Percentiles rank a stretch among this genome's conserved stretches.
Conservation (phyloP, 2,888 invertebrate genomes). For the Torymus texanus region DNA sequence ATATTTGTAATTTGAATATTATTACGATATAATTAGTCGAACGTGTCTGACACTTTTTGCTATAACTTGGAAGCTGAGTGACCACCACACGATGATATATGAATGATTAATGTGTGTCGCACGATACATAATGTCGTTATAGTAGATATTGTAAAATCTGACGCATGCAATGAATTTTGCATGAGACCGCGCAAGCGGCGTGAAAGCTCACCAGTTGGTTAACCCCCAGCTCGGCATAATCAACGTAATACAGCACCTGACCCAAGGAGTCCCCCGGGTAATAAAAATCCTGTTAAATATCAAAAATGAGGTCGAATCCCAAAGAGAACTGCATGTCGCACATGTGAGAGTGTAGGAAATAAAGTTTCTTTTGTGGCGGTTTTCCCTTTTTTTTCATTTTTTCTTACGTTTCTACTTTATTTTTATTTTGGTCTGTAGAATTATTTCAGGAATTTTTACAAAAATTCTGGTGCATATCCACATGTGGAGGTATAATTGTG, state of each 20-base stretch:
- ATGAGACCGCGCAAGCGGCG: slow-evolving; percentile 66
- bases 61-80: neutral
- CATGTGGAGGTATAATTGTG: neutral
- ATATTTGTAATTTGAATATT: no score
- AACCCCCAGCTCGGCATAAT: slow-evolving; percentile 69
- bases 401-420: neutral
- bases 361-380: neutral
- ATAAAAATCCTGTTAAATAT: slow-evolving; percentile 73
- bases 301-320: slow-evolving; percentile 57
- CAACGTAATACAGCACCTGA: slow-evolving; percentile 73
- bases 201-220: slow-evolving; percentile 72
- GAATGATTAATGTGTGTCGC: slow-evolving; percentile 15
- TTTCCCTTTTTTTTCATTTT: neutral
- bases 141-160: slow-evolving; percentile 25
- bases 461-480: neutral
- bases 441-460: no score
- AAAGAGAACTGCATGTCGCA: neutral
- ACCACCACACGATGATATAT: slow-evolving; percentile 17
- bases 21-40: no score
- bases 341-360: slow-evolving; percentile 4
- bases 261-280: slow-evolving; percentile 72
- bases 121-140: slow-evolving; percentile 9
- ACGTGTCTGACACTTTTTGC: no score
- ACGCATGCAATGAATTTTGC: slow-evolving; percentile 51
- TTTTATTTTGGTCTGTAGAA: no score